Percentiles rank a stretch among this genome's conserved stretches.
Conservation (phyloP, 2,888 invertebrate genomes). For the Euzophera pinguis region DNA sequence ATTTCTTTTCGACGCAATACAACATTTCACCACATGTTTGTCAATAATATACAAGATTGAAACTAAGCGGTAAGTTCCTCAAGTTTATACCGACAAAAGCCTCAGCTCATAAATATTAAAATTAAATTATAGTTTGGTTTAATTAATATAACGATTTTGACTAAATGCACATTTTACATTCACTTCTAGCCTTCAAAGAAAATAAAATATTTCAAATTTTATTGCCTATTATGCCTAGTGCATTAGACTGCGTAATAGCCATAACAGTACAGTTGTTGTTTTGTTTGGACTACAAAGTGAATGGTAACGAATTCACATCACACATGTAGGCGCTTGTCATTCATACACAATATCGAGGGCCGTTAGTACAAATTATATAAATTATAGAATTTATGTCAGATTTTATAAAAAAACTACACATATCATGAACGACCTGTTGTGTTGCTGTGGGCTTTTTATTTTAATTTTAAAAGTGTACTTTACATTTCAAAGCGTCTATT, state of each 20-base stretch:
- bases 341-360: slow-evolving; percentile 14
- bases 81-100: no score
- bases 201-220: not conserved
- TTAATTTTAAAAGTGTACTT: no score
- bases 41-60: no score
- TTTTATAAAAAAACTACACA: no score
- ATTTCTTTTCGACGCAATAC: no score
- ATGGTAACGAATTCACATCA: slow-evolving; percentile 14
- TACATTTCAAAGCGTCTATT: no score
- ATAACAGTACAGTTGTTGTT: slow-evolving; percentile 1
- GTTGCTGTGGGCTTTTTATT: no score
- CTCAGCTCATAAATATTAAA: no score
- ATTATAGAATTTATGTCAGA: not conserved
- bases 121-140: no score
- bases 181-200: not conserved
- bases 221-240: not conserved
- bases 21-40: no score
- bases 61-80: no score
- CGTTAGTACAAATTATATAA: not conserved
- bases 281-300: slow-evolving; percentile 12
- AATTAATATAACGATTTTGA: not conserved
- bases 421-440: no score
- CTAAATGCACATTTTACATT: not conserved
- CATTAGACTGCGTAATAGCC: slow-evolving; percentile 14
- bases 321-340: slow-evolving; percentile 18